Conservation (phyloP, 2,113 vertebrate genomes). For the Stomatorhinus ivindoensis region DNA sequence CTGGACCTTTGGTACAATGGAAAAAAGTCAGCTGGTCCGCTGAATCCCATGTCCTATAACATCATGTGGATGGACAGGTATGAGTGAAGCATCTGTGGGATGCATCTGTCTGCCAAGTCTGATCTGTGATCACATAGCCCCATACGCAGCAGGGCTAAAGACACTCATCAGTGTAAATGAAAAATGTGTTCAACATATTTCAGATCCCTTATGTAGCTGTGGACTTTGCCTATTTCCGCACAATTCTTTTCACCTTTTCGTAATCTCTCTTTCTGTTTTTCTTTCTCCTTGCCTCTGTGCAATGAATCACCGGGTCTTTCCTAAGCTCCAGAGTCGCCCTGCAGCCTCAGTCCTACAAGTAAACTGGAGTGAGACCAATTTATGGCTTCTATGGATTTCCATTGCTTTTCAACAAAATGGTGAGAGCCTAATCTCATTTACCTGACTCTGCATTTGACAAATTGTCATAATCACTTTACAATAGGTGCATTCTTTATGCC, state of each 20-base stretch:
- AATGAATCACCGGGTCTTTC: neutral
- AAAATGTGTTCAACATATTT: neutral
- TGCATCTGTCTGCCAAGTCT: neutral
- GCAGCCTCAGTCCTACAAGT: neutral
- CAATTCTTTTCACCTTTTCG: neutral
- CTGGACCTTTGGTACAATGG: neutral
- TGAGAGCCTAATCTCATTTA: neutral
- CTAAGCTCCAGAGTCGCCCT: neutral
- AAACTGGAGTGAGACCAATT: neutral
- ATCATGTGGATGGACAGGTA: neutral
- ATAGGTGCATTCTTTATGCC: neutral
- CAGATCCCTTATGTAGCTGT: neutral
- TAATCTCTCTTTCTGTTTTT: neutral
- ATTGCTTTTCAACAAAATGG: neutral
- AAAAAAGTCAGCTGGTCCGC: neutral
- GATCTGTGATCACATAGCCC: neutral
- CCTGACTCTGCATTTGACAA: neutral
- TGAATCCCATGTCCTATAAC: neutral
- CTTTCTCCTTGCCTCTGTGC: neutral
- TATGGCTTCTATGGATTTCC: neutral
- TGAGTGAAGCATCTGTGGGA: neutral
- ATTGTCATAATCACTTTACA: neutral
- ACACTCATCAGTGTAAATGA: neutral
- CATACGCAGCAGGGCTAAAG: neutral
- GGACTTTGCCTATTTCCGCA: neutral